phyloP scores from a whole-genome alignment of 1,140 invertebrate genomes.

The Dendrolimus kikuchii region DNA sequence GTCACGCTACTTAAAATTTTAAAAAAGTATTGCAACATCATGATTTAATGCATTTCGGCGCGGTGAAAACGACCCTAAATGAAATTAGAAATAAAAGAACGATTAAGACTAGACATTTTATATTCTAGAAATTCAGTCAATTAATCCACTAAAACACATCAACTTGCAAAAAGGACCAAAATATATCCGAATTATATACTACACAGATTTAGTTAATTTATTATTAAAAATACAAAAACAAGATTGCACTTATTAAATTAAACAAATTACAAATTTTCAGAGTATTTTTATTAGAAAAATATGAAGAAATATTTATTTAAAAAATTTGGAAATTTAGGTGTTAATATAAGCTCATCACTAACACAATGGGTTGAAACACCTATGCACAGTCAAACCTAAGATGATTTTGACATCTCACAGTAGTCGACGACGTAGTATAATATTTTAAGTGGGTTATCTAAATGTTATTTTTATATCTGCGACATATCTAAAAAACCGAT shows the following conservation, averaged over 20 bases:
- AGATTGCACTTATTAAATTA: slow-evolving; percentile 5
- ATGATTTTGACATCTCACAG: too few relatives aligned
- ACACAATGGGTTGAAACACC: too few relatives aligned
- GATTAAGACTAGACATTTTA: slow-evolving; percentile 42
- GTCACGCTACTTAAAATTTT: background rate
- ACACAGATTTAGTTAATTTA: too few relatives aligned
- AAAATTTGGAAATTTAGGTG: slow-evolving; percentile 17
- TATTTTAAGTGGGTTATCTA: too few relatives aligned
- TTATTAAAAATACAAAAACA: slow-evolving; percentile 3
- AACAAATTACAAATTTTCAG: slow-evolving; percentile 19
- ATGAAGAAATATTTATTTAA: slow-evolving; percentile 15
- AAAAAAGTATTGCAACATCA: background rate
- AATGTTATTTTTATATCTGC: too few relatives aligned
- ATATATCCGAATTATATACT: too few relatives aligned
- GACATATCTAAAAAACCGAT: too few relatives aligned
- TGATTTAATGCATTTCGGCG: slow-evolving; percentile 22
- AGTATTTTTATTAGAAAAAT: slow-evolving; percentile 25
- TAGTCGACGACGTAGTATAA: too few relatives aligned
- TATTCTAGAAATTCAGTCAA: slow-evolving; percentile 49
- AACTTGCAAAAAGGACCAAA: slow-evolving; percentile 6
- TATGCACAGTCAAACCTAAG: too few relatives aligned
- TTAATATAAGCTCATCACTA: slow-evolving; percentile 22
- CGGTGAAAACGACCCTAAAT: slow-evolving; percentile 22
- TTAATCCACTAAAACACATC: slow-evolving; percentile 34
- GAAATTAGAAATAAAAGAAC: slow-evolving; percentile 23